These are phyloP conservation scores for Eupelmus urozonus DNA, from an alignment of 2,888 invertebrate species.

Conservation along the genomic window DNA sequence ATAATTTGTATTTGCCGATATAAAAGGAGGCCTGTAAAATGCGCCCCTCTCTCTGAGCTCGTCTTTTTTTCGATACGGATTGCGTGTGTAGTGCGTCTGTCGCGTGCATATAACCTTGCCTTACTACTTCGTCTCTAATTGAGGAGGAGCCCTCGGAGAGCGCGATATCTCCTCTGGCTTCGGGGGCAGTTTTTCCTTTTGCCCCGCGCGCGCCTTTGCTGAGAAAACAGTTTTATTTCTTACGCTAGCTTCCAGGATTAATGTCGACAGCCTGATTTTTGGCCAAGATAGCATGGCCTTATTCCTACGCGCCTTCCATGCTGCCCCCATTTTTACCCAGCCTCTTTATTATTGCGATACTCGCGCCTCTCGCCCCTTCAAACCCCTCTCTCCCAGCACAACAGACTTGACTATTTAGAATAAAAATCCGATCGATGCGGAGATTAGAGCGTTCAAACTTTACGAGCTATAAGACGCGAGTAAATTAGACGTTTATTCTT, in stretches of 20 bases:
- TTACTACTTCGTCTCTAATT: slow-evolving; percentile 36
- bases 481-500: slow-evolving; percentile 3
- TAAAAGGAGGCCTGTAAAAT: slow-evolving; percentile 52
- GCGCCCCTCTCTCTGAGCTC: too few relatives aligned
- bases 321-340: not conserved
- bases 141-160: slow-evolving; percentile 18
- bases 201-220: not conserved
- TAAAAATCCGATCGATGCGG: not conserved
- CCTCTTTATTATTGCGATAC: slow-evolving; percentile 14
- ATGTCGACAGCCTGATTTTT: slow-evolving; percentile 27
- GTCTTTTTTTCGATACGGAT: slow-evolving; percentile 13
- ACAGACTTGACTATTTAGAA: not conserved
- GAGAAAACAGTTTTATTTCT: not conserved
- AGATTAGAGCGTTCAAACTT: slow-evolving; percentile 36
- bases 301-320: not conserved
- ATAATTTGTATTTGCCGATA: slow-evolving; percentile 58
- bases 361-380: too few relatives aligned
- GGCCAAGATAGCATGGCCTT: not conserved
- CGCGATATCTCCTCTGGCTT: slow-evolving; percentile 8
- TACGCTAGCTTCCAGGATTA: not conserved
- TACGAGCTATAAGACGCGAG: slow-evolving; percentile 18
- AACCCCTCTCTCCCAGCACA: too few relatives aligned
- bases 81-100: not conserved
- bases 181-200: not conserved
- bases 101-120: not conserved